Evolutionary conservation across 2,888 invertebrate genomes (phyloP).

Genomic region (Pollenia griseotomentosa): DNA sequence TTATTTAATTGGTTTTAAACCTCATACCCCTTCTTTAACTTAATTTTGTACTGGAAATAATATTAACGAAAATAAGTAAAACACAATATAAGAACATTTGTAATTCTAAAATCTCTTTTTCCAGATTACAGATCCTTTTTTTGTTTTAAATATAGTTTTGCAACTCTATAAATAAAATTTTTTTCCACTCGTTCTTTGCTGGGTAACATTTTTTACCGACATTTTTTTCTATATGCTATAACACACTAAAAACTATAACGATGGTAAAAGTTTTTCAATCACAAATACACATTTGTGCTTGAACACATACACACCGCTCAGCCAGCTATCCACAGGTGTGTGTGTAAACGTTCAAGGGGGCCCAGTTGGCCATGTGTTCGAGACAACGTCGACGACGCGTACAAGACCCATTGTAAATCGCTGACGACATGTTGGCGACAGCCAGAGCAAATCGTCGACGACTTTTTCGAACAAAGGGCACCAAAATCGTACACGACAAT

Average conservation of each 20-base stretch:
- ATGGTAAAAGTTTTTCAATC: conserved; percentile 69
- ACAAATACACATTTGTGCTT: conserved; percentile 33
- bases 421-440: too few relatives aligned
- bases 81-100: conserved; percentile 66
- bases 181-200: background rate
- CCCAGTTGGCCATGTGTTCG: too few relatives aligned
- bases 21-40: background rate
- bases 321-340: background rate
- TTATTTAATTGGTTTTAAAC: conserved; percentile 46
- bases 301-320: background rate
- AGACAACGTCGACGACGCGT: too few relatives aligned
- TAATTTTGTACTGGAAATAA: conserved; percentile 29
- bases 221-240: conserved; percentile 36
- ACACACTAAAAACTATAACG: conserved; percentile 51
- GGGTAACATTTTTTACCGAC: conserved; percentile 10
- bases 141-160: conserved; percentile 46
- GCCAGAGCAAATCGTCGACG: too few relatives aligned
- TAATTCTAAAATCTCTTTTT: conserved; percentile 70
- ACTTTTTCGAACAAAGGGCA: too few relatives aligned
- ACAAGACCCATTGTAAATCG: too few relatives aligned
- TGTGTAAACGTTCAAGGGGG: background rate
- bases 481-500: too few relatives aligned
- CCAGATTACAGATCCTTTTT: conserved; percentile 59
- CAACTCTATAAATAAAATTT: conserved; percentile 50
- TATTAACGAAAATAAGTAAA: conserved; percentile 12